Conservation (phyloP, 2,797 vertebrate species). For the Eupleurogrammus muticus region DNA sequence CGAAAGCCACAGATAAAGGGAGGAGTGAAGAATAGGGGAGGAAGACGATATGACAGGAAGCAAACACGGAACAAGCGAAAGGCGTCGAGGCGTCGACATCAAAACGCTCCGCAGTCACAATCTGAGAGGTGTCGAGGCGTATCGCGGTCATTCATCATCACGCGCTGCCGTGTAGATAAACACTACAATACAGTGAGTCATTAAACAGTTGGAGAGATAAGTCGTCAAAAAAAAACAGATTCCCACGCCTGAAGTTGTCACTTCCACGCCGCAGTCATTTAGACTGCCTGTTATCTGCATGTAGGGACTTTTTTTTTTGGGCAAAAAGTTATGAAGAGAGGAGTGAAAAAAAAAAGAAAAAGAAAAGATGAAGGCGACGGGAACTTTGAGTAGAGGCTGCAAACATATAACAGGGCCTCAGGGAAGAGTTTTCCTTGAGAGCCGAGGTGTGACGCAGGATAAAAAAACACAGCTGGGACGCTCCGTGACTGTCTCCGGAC, state of each 20-base stretch:
- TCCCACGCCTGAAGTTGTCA: conserved; percentile 10
- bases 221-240: conserved; percentile 36
- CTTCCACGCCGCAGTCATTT: conserved; percentile 33
- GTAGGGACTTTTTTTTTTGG: conserved; percentile 8
- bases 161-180: conserved; percentile 59
- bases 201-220: conserved; percentile 56
- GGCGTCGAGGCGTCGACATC: conserved; percentile 4
- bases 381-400: conserved; percentile 22
- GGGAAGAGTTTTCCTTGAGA: conserved; percentile 3
- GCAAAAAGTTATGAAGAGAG: conserved; percentile 2
- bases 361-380: neutral
- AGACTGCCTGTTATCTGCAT: conserved; percentile 32
- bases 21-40: neutral
- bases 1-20: neutral
- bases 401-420: neutral
- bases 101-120: conserved; percentile 53
- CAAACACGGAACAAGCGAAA: conserved; percentile 32
- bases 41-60: neutral
- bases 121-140: conserved; percentile 30
- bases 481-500: conserved; percentile 16
- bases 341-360: neutral
- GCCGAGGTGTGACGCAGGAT: neutral
- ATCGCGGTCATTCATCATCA: conserved; percentile 54
- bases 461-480: conserved; percentile 5
- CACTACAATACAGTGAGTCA: conserved; percentile 50